Evolutionary conservation across 2,888 invertebrate species (phyloP).

Genomic region (Tipula confusa): DNA sequence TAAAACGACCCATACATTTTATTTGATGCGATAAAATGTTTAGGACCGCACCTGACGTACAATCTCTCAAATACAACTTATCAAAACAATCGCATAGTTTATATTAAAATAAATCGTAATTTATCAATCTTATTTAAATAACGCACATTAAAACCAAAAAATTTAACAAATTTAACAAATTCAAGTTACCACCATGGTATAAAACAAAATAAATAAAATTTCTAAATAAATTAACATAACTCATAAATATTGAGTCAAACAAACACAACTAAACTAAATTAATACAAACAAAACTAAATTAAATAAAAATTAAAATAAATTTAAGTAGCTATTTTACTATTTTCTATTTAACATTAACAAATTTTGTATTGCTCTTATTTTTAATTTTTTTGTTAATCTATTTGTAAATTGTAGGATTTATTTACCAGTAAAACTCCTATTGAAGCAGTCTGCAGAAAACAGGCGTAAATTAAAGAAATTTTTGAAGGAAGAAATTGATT

Average conservation of each 20-base stretch:
- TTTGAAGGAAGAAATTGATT: constrained; percentile 13
- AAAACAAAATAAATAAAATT: background rate
- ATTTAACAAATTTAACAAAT: background rate
- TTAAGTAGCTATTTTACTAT: background rate
- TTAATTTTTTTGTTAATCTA: background rate
- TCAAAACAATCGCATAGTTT: too few relatives aligned
- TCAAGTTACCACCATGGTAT: too few relatives aligned
- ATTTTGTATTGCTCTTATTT: background rate
- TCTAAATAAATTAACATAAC: background rate
- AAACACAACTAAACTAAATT: background rate
- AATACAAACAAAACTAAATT: background rate
- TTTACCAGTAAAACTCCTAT: constrained; percentile 74
- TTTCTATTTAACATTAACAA: background rate
- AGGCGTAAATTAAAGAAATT: constrained; percentile 28
- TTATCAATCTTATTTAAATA: background rate
- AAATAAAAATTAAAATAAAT: background rate
- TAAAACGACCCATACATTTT: too few relatives aligned
- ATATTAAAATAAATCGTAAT: too few relatives aligned
- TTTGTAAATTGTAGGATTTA: constrained; percentile 42
- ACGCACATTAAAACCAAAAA: background rate
- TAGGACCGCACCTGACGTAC: too few relatives aligned
- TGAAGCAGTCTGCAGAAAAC: constrained; percentile 60
- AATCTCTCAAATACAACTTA: too few relatives aligned
- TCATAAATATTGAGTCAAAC: background rate
- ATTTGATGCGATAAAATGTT: too few relatives aligned